Base-by-base conservation (phyloP, 2,888 invertebrate species). In the Idaea biselata region DNA sequence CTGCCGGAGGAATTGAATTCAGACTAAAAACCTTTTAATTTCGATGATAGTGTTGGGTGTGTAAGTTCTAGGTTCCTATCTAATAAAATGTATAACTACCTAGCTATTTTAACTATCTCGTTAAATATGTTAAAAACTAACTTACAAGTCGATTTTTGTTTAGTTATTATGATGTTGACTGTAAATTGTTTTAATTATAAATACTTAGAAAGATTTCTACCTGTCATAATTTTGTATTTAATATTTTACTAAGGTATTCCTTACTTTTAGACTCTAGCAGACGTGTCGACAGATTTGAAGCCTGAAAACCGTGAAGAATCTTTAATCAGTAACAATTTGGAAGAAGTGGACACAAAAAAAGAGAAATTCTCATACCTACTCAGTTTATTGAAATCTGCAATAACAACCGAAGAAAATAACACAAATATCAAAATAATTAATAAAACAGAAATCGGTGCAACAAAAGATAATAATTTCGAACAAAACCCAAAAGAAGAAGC, bases 301-400 rank as follows among this genome's bases (percentile, higher is more conserved):
- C 11, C 44, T 8, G 44, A 44, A 11, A 44, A 14, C 11, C 14
- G 11, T 11, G 44, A 44, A 14, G 11, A 44, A 44, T 44, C 69
- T n/a, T 67, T 72, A 61, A 64, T 63, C 1, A 55, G 72, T 6
- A 65, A 77, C 58, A 32, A 60, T n/a, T 64, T 73, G 0, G 74
- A 70, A 70, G 68, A 65, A 33, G 66, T 60, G 0, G 66, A 64
- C 59, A 59, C 69, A 2, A 78, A 73, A 58, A 74, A 75, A 63
- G 75, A 75, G 53, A 73, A 64, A 60, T 72, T 79, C 0, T 66
- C 64, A 0, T 75, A 78, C n/a, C 67, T 74, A 6, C 58, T 71
- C 0, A 77, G 73, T 56, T 62, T 76, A 16, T 59, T 78, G 0
- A 77, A 78, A 61, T 64, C 61, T 11, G 66, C 78, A 6, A 65